Base-by-base conservation (phyloP, 2,113 vertebrate genomes). In the Sinosuthora webbiana region DNA sequence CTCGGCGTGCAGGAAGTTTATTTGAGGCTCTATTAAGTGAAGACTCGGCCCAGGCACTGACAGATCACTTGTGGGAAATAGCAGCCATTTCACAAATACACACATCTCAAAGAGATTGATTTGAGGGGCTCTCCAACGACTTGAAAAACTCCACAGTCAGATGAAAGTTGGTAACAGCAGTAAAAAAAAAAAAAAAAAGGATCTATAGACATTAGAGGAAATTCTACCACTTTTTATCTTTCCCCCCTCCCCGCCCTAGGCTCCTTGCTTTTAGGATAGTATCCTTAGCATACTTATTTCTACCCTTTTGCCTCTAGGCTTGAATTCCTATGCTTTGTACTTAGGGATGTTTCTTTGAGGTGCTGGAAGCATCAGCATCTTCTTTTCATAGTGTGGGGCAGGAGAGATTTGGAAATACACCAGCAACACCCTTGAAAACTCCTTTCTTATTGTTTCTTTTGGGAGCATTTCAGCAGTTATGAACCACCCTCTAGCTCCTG, bases 81-180 rank as follows among this genome's bases (percentile, higher is more conserved):
- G 53, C 21, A 95, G 45, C 28, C 68, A 49, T 77, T 69, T 76
- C 93, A 95, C 76, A 89, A 79, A 86, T 35, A 35, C 49, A 79
- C 45, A 42, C 11, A 59, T 90, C 90, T 95, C 89, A 86, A 86
- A 95, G 50, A 65, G 19, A 80, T 89, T 76, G 77, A 86, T 89
- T 69, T 86, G 50, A 22, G 77, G 55, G 55, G 31, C 53, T 92
- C 75, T 94, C 79, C 33, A 76, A 80, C 64, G 63, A 62, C 44
- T 52, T 45, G 49, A 37, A 55, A 90, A 82, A 39, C 24, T 64
- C 53, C 53, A 37, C 62, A 83, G 47, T 23, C 42, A 70, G 62
- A 77, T 74, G 60, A 53, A 93, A 93, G 47, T 27, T 80, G 41
- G 24, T 41, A 86, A 63, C 9, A 82, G 35, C 12, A 41, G 5